Percentiles rank a stretch among this genome's conserved stretches.
phyloP scores from a whole-genome alignment of 2,113 vertebrate species.

The Rattus rattus region DNA sequence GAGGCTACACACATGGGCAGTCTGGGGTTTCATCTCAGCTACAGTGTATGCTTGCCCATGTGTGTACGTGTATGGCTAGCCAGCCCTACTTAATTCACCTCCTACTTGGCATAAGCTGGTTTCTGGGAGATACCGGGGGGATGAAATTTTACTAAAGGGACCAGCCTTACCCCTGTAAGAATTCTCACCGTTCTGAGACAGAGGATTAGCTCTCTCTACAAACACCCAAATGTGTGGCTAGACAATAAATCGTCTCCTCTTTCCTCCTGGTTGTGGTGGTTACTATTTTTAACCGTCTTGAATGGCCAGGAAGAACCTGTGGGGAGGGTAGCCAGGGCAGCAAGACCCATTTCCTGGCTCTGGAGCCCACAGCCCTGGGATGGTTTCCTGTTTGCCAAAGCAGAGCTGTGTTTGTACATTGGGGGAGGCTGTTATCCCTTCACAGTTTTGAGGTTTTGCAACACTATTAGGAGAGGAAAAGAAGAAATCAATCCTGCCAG shows the following conservation, averaged over 20 bases:
- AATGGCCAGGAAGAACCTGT: slow-evolving; percentile 73
- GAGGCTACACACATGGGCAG: slow-evolving; percentile 10
- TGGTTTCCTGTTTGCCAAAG: slow-evolving; percentile 82
- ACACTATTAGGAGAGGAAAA: slow-evolving; percentile 46
- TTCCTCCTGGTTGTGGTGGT: slow-evolving; percentile 61
- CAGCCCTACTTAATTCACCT: slow-evolving; percentile 37
- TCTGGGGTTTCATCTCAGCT: slow-evolving; percentile 43
- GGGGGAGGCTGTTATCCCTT: slow-evolving; percentile 34
- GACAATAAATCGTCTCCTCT: slow-evolving; percentile 74
- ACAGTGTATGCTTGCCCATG: background rate
- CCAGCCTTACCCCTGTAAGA: background rate
- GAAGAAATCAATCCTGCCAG: background rate
- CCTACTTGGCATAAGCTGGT: background rate
- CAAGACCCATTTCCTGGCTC: slow-evolving; percentile 80
- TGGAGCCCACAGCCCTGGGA: slow-evolving; percentile 80
- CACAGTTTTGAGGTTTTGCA: slow-evolving; percentile 69
- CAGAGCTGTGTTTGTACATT: background rate
- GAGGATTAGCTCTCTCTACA: slow-evolving; percentile 14
- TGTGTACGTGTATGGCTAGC: background rate
- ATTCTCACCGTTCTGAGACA: slow-evolving; percentile 49
- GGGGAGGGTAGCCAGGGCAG: slow-evolving; percentile 77
- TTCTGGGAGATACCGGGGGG: slow-evolving; percentile 12
- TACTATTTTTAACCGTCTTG: slow-evolving; percentile 72
- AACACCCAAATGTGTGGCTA: slow-evolving; percentile 50
- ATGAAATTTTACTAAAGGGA: slow-evolving; percentile 61